These are phyloP conservation scores for Synergus japonicus DNA, from an alignment of 2,888 invertebrate genomes.

Conservation along the genomic window DNA sequence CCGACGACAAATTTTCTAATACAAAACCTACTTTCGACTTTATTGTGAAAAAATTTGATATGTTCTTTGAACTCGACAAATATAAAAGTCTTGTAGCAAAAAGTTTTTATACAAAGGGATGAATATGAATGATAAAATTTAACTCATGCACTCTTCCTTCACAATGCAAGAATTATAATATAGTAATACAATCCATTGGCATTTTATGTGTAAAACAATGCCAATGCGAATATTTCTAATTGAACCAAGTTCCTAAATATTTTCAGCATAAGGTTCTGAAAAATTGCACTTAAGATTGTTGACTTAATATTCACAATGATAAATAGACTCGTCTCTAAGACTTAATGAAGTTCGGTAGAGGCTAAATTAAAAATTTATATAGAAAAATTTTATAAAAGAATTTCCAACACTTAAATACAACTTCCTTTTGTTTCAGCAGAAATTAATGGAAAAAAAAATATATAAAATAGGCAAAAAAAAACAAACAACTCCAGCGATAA, in stretches of 20 bases:
- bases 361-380: background rate
- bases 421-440: slow-evolving; percentile 8
- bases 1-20: background rate
- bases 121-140: slow-evolving; percentile 14
- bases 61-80: slow-evolving; percentile 24
- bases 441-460: slow-evolving; percentile 21
- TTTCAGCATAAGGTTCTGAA: slow-evolving; percentile 58
- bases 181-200: slow-evolving; percentile 26
- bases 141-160: slow-evolving; percentile 38
- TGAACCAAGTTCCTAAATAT: slow-evolving; percentile 52
- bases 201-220: slow-evolving; percentile 11
- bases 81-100: slow-evolving; percentile 10
- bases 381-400: slow-evolving; percentile 27
- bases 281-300: slow-evolving; percentile 63
- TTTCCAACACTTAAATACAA: slow-evolving; percentile 25
- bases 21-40: background rate
- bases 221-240: slow-evolving; percentile 14
- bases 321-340: slow-evolving; percentile 25
- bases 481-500: slow-evolving; percentile 39
- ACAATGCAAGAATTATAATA: slow-evolving; percentile 27
- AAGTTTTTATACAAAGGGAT: background rate
- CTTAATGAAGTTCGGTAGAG: background rate
- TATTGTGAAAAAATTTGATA: slow-evolving; percentile 13
- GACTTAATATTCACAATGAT: slow-evolving; percentile 59
- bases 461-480: slow-evolving; percentile 33